Base-by-base conservation (phyloP, 2,113 vertebrate genomes). In the Cyphomyrus plagiostoma region DNA sequence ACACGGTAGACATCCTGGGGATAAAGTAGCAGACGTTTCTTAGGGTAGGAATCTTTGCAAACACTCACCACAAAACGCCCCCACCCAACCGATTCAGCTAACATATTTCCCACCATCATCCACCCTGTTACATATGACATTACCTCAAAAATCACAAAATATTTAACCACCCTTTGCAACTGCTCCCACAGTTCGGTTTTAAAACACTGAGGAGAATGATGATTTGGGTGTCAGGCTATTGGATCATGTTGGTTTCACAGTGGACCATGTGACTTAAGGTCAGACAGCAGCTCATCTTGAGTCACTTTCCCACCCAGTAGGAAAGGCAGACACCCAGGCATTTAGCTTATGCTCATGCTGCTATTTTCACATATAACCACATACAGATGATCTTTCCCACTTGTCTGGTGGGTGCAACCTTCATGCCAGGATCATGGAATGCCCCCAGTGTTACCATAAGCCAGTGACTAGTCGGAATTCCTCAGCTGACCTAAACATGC, bases 241-340 rank as follows among this genome's bases (percentile, higher is more conserved):
- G 82, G 46, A 49, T 21, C 42, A 84, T 49, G 46, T 45, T 46
- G n/a, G 83, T 48, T 30, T 21, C 48, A 86, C 23, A 30, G 48
- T 49, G 48, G 83, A 49, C 23, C 17, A 10, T 26, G 11, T 49
- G 45, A 49, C 48, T 86, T 86, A 86, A 86, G 45, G 46, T 49
- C 82, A 49, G 82, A 85, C 83, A 50, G 83, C 48, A 48, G 48
- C 83, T 86, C 48, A 86, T 48, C 35, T 23, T 70, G 62, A 49
- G 83, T 48, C 83, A 86, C 48, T 87, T 87, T 39, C 49, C 85
- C 50, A 87, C 30, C 49, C 85, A 87, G 85, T 39, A 53, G 30
- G 50, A 87, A 86, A 15, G n/a, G 9, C 83, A 86, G 45, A 86
- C 21, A n/a, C 45, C 21, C 48, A 86, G 4, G 45, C 48, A 86